Percentiles rank a stretch among this genome's conserved stretches.
These are phyloP conservation scores for Heterodera schachtii DNA, from an alignment of 1,140 invertebrate genomes.

Conservation along the genomic window DNA sequence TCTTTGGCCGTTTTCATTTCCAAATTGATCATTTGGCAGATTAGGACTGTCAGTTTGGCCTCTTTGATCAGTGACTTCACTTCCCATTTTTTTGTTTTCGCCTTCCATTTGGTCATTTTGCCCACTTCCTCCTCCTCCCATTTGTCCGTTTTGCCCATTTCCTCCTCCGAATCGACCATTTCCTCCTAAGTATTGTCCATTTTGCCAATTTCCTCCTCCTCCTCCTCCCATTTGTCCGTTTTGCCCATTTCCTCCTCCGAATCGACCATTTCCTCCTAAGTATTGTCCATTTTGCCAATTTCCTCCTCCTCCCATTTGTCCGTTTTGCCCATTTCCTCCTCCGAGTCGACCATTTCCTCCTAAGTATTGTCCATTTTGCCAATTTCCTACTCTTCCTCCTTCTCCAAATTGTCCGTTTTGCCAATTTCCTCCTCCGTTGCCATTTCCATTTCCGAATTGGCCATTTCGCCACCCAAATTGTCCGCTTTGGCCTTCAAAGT, in stretches of 20 bases:
- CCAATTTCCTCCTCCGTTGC: too few relatives aligned
- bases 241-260: background rate
- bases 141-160: background rate
- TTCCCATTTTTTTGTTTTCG: background rate
- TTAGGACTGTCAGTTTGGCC: too few relatives aligned
- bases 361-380: too few relatives aligned
- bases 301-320: background rate
- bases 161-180: background rate
- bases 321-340: too few relatives aligned
- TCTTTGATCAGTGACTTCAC: too few relatives aligned
- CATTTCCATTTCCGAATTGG: too few relatives aligned
- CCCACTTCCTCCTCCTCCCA: background rate
- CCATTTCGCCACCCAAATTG: too few relatives aligned
- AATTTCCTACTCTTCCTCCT: too few relatives aligned
- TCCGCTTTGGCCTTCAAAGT: too few relatives aligned
- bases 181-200: background rate
- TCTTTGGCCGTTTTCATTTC: background rate
- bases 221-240: background rate
- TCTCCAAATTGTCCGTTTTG: too few relatives aligned
- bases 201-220: background rate
- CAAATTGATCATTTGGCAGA: background rate
- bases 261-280: background rate
- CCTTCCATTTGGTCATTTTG: background rate
- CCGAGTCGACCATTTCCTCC: too few relatives aligned
- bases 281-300: background rate